These are phyloP conservation scores for Lasioglossum leucozonium DNA, from an alignment of 2,888 invertebrate genomes.

Conservation along the genomic window DNA sequence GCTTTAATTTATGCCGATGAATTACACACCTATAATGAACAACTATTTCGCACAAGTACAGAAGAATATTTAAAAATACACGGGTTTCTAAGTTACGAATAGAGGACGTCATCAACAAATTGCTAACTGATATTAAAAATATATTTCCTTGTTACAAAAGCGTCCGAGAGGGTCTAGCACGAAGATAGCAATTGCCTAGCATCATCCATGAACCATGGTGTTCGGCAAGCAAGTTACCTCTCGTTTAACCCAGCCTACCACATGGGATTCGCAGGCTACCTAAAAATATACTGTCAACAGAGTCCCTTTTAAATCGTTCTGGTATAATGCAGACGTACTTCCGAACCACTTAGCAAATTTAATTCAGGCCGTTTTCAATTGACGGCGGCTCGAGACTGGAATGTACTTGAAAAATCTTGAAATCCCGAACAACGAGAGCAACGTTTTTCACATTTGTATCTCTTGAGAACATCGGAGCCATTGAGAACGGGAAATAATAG, in stretches of 20 bases:
- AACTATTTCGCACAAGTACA: neutral
- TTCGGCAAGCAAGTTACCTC: neutral
- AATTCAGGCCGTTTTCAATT: neutral
- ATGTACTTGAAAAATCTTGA: slow-evolving; percentile 3
- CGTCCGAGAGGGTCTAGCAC: neutral
- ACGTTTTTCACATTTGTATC: slow-evolving; percentile 3
- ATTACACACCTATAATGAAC: neutral
- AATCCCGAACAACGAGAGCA: neutral
- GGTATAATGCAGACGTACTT: neutral
- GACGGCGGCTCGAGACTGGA: neutral
- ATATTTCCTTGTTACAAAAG: neutral
- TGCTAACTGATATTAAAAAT: neutral
- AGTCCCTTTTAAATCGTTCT: neutral
- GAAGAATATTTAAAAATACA: neutral
- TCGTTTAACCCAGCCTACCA: neutral
- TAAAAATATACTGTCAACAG: neutral
- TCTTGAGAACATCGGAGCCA: slow-evolving; percentile 6
- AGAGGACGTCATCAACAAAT: neutral
- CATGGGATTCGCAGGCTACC: neutral
- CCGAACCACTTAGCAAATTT: neutral
- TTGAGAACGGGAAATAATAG: neutral
- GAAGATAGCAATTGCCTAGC: neutral
- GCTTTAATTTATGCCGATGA: too few species aligned
- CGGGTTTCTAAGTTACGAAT: neutral
- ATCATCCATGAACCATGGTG: neutral